Evolutionary conservation across 2,797 vertebrate genomes (phyloP).

Genomic region (Pseudomugil tenellus): DNA sequence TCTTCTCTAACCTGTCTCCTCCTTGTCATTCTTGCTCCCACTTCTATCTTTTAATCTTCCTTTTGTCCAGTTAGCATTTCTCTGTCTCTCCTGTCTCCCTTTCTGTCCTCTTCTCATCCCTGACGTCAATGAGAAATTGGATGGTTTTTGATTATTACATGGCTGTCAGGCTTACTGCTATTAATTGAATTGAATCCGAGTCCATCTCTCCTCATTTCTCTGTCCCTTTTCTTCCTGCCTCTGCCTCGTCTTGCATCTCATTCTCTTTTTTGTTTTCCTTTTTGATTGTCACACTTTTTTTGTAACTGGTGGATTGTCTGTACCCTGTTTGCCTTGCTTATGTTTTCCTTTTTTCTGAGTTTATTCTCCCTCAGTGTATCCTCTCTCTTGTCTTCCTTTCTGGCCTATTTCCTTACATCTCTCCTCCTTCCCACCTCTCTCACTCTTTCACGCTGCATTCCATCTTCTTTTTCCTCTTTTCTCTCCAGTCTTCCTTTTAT

Average conservation of each 20-base stretch:
- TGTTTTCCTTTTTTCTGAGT: conserved; percentile 4
- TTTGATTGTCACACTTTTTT: conserved; percentile 12
- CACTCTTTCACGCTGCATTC: conserved; percentile 2
- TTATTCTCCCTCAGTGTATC: conserved; percentile 23
- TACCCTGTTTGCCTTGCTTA: conserved; percentile 21
- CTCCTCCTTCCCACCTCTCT: not conserved
- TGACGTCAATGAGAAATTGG: conserved; percentile 72
- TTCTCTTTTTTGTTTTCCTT: conserved; percentile 41
- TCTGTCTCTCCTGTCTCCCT: conserved; percentile 13
- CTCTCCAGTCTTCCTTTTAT: conserved; percentile 42
- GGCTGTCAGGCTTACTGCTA: conserved; percentile 70
- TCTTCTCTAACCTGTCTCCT: conserved; percentile 2
- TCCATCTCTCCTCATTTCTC: conserved; percentile 55
- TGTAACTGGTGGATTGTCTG: conserved; percentile 15
- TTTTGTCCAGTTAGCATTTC: conserved; percentile 43
- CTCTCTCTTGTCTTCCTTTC: conserved; percentile 6
- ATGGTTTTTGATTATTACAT: conserved; percentile 72
- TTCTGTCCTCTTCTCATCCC: conserved; percentile 38
- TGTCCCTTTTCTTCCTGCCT: conserved; percentile 13
- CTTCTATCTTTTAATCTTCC: conserved; percentile 45
- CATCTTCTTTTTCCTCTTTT: conserved; percentile 7
- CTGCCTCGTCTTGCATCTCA: conserved; percentile 15
- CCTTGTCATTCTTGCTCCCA: conserved; percentile 11
- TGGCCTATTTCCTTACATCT: conserved; percentile 19
- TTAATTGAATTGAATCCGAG: conserved; percentile 76